Evolutionary conservation across 2,888 invertebrate genomes (phyloP).

Genomic region (Craniophora ligustri): DNA sequence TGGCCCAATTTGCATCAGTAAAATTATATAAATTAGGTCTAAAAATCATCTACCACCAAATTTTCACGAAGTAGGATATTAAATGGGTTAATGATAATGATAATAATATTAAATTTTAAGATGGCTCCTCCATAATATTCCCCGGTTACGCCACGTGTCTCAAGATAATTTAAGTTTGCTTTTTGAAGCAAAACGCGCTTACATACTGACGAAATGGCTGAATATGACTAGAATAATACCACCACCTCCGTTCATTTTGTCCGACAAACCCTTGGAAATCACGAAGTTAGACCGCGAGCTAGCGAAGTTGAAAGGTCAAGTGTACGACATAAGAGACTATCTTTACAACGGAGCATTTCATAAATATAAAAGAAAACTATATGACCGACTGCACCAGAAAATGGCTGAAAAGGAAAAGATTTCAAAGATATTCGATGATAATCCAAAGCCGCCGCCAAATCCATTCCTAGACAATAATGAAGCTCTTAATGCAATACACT

Average conservation of each 20-base stretch:
- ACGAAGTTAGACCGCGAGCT: slow-evolving; percentile 60
- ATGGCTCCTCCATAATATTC: slow-evolving; percentile 71
- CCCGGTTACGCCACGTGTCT: slow-evolving; percentile 52
- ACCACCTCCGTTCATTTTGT: slow-evolving; percentile 19
- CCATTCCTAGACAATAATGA: slow-evolving; percentile 11
- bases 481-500: neutral
- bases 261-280: slow-evolving; percentile 47
- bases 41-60: no score
- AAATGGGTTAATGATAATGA: no score
- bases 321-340: slow-evolving; percentile 74
- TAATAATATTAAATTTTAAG: slow-evolving; percentile 53
- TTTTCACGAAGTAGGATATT: no score
- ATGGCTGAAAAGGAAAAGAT: neutral
- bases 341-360: slow-evolving; percentile 55
- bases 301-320: slow-evolving; percentile 57
- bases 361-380: slow-evolving; percentile 59
- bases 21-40: no score
- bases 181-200: slow-evolving; percentile 66
- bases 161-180: slow-evolving; percentile 56
- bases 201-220: slow-evolving; percentile 62
- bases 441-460: accelerated
- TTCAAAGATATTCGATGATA: accelerated
- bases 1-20: no score
- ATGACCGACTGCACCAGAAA: slow-evolving; percentile 35
- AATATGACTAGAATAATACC: slow-evolving; percentile 56